Conservation (phyloP, 2,888 invertebrate genomes). For the Noctua pronuba region DNA sequence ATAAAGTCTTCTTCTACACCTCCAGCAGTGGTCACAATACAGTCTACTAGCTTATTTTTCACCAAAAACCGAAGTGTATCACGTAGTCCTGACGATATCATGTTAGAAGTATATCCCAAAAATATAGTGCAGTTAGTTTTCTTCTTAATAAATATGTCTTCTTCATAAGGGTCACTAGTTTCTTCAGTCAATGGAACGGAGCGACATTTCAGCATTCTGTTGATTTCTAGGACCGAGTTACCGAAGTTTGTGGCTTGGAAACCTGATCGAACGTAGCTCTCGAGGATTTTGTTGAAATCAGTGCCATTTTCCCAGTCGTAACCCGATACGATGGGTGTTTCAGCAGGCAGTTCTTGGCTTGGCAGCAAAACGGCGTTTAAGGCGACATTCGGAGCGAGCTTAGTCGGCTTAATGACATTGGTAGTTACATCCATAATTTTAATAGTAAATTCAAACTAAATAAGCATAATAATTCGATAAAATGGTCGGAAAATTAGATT, state of each 20-base stretch:
- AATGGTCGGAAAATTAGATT: conserved; percentile 34
- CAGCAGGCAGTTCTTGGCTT: conserved; percentile 92
- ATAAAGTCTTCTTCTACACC: conserved; percentile 99
- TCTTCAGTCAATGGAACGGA: conserved; percentile 92
- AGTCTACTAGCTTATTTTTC: conserved; percentile 95
- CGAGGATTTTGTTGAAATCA: conserved; percentile 95
- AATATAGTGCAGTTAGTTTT: conserved; percentile 98
- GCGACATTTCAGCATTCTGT: conserved; percentile 96
- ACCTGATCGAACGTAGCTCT: conserved; percentile 95
- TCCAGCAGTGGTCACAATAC: conserved; percentile 99
- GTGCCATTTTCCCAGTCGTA: conserved; percentile 98
- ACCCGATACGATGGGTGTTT: conserved; percentile 93
- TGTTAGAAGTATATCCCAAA: conserved; percentile 98
- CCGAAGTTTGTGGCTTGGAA: conserved; percentile 99
- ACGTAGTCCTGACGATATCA: conserved; percentile 98
- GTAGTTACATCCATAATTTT: conserved; percentile 76
- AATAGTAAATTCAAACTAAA: conserved; percentile 39
- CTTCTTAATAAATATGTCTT: conserved; percentile 95
- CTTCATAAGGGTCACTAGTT: conserved; percentile 92
- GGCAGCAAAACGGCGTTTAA: conserved; percentile 93
- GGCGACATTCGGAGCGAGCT: conserved; percentile 88
- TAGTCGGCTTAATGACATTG: conserved; percentile 74
- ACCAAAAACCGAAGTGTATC: conserved; percentile 96
- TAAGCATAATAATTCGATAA: conserved; percentile 43
- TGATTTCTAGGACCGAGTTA: conserved; percentile 96